Conservation (phyloP, 2,113 vertebrate species). For the Dermatemys mawii region DNA sequence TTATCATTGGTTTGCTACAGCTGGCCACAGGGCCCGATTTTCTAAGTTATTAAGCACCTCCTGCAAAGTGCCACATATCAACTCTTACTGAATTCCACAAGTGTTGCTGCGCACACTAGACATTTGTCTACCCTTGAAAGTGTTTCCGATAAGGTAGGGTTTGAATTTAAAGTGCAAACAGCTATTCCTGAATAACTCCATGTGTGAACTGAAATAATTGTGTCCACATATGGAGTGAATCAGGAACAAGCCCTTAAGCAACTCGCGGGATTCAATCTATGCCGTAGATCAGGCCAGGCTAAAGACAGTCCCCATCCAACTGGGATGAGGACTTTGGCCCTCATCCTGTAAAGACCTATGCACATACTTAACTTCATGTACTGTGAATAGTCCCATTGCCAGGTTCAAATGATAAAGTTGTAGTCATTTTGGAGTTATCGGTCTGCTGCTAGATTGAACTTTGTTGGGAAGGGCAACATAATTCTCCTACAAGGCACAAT, state of each 20-base stretch:
- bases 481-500: not conserved
- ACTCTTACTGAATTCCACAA: not conserved
- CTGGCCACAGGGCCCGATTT: not conserved
- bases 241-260: not conserved
- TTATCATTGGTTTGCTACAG: not conserved
- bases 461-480: not conserved
- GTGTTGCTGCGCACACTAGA: not conserved
- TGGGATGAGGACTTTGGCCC: not conserved
- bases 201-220: constrained; percentile 39
- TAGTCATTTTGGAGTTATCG: not conserved
- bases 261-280: not conserved
- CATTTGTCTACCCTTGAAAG: not conserved
- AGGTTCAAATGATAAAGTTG: not conserved
- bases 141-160: constrained; percentile 32
- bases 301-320: not conserved
- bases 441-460: not conserved
- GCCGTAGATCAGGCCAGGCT: not conserved
- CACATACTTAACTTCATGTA: not conserved
- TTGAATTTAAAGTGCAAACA: constrained; percentile 17
- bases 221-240: constrained; percentile 1
- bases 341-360: not conserved
- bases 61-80: constrained; percentile 14
- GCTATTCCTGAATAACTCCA: constrained; percentile 36
- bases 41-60: not conserved
- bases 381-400: rapidly evolving